Base-by-base conservation (phyloP, 2,797 vertebrate species). In the Rhinatrema bivittatum region DNA sequence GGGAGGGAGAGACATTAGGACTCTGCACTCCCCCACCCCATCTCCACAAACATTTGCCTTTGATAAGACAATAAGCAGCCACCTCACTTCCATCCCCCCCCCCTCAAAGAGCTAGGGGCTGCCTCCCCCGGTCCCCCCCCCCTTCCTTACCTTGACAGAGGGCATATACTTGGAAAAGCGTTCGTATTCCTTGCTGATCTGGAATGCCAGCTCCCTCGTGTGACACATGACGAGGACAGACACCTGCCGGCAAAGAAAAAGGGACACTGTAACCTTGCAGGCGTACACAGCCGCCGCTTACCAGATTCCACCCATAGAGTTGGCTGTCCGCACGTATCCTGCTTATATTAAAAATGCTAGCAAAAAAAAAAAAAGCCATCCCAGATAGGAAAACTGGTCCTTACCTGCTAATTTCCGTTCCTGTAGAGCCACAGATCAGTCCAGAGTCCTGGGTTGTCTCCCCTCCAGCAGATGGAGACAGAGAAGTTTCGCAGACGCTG, bases 131-230 rank as follows among this genome's bases (percentile, higher is more conserved):
- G 9, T 3, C 3, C 21, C 29, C n/a, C n/a, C n/a, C n/a, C n/a
- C n/a, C n/a, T n/a, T n/a, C n/a, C 61, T 72, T 54, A 89, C 86
- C 85, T 85, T 87, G 34, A 87, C 78, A 14, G 74, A 75, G 10
- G 87, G 82, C 84, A 88, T 88, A 62, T 87, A 87, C 32, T 89
- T 88, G 36, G 87, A 88, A 56, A 88, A 89, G 17, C 85, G 78
- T 40, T 90, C 85, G 7, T 88, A 89, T 39, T 89, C 86, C 44
- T 89, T 90, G 59, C 86, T 88, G 62, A 90, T 90, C 66, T 88
- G 87, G 50, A 90, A 89, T 7, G 86, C 85, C 64, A 89, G 39
- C 43, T 89, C 85, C 60, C 86, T 64, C 14, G 84, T 88, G 49
- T 87, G 85, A 54, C 85, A 89, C 85, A 88, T 89, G 33, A 87